Conservation (phyloP, 2,797 vertebrate species). For the Pitangus sulphuratus region DNA sequence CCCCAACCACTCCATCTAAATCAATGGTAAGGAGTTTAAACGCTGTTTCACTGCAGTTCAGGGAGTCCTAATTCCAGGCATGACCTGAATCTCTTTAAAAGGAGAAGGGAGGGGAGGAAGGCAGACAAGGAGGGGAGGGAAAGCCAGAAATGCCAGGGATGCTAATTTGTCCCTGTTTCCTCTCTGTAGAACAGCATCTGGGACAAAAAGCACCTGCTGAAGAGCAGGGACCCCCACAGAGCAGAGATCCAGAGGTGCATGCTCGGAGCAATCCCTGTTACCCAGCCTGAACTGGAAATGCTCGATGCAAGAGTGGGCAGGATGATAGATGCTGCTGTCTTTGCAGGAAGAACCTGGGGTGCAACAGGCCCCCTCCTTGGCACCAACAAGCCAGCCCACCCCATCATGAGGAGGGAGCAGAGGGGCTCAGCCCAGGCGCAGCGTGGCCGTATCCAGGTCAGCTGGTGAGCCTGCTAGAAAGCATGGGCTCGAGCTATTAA, state of each 20-base stretch:
- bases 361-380: neutral
- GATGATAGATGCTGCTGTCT: neutral
- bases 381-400: neutral
- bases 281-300: neutral
- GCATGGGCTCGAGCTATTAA: neutral
- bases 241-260: neutral
- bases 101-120: neutral
- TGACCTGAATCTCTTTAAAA: constrained; percentile 54
- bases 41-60: neutral
- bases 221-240: neutral
- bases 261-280: neutral
- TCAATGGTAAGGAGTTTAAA: constrained; percentile 49
- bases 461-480: neutral
- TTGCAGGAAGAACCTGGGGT: neutral
- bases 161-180: neutral
- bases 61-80: constrained; percentile 56
- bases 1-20: constrained; percentile 20
- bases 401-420: neutral
- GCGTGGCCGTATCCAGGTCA: neutral
- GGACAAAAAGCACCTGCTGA: neutral
- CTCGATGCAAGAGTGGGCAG: neutral
- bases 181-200: neutral
- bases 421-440: neutral
- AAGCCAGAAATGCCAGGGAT: neutral
- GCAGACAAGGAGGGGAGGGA: neutral